A percentile compares a stretch with the other conserved stretches of the same genome.
These are phyloP conservation scores for Drosophila mimetica DNA, from an alignment of 2,888 invertebrate genomes.

Conservation along the genomic window DNA sequence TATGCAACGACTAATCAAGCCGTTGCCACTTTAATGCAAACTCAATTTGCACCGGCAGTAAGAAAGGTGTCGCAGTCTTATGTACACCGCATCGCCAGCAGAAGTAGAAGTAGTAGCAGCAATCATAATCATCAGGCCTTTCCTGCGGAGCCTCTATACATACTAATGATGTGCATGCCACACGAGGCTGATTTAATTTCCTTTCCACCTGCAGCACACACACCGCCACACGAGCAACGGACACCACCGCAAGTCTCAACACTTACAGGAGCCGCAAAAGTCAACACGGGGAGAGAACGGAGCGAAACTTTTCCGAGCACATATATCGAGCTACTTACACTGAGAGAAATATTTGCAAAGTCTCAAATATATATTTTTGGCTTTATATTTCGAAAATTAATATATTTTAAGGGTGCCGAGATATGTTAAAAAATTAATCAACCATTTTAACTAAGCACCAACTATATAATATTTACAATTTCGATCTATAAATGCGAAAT, in stretches of 20 bases:
- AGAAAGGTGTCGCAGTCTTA: constrained; percentile 63
- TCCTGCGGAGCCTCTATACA: constrained; percentile 52
- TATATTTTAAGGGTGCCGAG: too few relatives aligned
- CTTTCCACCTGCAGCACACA: constrained; percentile 59
- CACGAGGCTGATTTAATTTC: constrained; percentile 77
- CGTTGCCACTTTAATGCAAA: constrained; percentile 53
- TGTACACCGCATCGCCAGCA: constrained; percentile 11
- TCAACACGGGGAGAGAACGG: constrained; percentile 53
- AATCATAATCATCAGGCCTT: constrained; percentile 32
- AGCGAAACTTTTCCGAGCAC: constrained; percentile 55
- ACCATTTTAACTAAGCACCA: too few relatives aligned
- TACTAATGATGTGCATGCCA: constrained; percentile 75
- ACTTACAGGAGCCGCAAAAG: constrained; percentile 66
- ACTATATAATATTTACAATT: too few relatives aligned
- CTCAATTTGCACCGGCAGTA: constrained; percentile 58
- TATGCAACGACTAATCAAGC: constrained; percentile 57
- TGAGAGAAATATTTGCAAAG: not conserved
- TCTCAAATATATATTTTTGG: too few relatives aligned
- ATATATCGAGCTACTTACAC: constrained; percentile 60
- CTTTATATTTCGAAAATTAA: too few relatives aligned
- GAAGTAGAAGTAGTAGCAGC: not conserved
- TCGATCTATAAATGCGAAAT: too few relatives aligned
- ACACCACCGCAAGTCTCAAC: constrained; percentile 65
- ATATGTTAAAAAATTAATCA: too few relatives aligned
- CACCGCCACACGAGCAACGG: constrained; percentile 47